Base-by-base conservation (phyloP, 2,888 invertebrate species). In the Agrochola litura region DNA sequence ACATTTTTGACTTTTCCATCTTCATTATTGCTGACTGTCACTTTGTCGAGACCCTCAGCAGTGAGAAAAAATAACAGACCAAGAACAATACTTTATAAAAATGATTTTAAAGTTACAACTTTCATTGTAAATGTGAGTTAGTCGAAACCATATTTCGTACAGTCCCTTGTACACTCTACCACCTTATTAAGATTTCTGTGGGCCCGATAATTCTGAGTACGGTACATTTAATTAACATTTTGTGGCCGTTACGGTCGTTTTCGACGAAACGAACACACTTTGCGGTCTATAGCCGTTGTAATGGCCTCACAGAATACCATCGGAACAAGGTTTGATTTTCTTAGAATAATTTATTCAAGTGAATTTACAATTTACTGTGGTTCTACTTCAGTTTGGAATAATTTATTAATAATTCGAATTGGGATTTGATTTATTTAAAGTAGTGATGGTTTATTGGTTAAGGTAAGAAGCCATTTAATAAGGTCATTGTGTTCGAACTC, bases 151-250 rank as follows among this genome's bases (percentile, higher is more conserved):
- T 66, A 5, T 43, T 67, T 58, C 16, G 1, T 10, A 54, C 19
- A 58, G 54, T n/a, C 37, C 64, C 19, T 64, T 68, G 37, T 46
- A 52, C 22, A 9, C 49, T 30, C 63, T 4, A 67, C 37, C 12
- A 78, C 19, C 22, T 78, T 79, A 64, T 68, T 22, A 64, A 65
- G 79, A 56, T 58, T 6, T 58, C 81, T 75, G 75, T 74, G 74
- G 61, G 25, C 46, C 14, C 63, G 60, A 73, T 74, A 77, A 85
- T 85, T 83, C 82, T 82, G 73, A 77, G 82, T 83, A 85, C 83
- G 82, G 82, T 85, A 83, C 82, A 85, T 77, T 85, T 83, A 85
- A 83, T 83, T 83, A 83, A 77, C 83, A 83, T 85, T 83, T 85
- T 74, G 82, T 49, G 83, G 85, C 10, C 56, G 64, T 73, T 72